These are phyloP conservation scores for Stegodyphus mimosarum DNA, from an alignment of 1,140 invertebrate genomes.

Conservation along the genomic window DNA sequence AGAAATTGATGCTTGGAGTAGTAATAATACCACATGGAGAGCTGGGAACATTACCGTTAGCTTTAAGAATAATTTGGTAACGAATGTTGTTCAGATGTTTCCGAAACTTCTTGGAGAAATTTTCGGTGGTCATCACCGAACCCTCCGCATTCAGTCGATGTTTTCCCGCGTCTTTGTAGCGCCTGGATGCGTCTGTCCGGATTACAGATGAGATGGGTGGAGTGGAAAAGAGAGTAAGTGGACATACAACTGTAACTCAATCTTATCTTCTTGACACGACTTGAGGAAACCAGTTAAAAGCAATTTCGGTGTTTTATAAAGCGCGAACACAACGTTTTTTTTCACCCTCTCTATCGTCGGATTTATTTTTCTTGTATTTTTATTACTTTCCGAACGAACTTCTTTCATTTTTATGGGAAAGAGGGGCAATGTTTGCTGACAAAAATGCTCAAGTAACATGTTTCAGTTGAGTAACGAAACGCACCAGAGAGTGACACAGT, in stretches of 20 bases:
- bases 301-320: constrained; percentile 54
- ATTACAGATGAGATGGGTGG: not conserved
- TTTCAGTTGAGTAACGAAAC: constrained; percentile 33
- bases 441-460: constrained; percentile 37
- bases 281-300: constrained; percentile 47
- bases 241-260: constrained; percentile 40
- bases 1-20: too few relatives aligned
- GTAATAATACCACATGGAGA: too few relatives aligned
- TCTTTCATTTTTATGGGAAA: constrained; percentile 43
- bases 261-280: constrained; percentile 42
- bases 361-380: constrained; percentile 6
- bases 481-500: constrained; percentile 20
- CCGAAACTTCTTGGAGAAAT: too few relatives aligned
- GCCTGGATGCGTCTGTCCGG: constrained; percentile 16
- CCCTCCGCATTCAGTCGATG: not conserved
- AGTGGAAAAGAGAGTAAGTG: not conserved
- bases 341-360: not conserved
- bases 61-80: too few relatives aligned
- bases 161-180: constrained; percentile 36
- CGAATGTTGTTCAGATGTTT: too few relatives aligned
- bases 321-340: constrained; percentile 33
- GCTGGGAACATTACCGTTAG: too few relatives aligned
- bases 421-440: not conserved
- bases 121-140: too few relatives aligned
- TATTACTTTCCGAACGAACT: constrained; percentile 23